Evolutionary conservation across 2,888 invertebrate genomes (phyloP), one percentile per base, ranked within the genome.

Genomic region (Drosophila niveifrons): DNA sequence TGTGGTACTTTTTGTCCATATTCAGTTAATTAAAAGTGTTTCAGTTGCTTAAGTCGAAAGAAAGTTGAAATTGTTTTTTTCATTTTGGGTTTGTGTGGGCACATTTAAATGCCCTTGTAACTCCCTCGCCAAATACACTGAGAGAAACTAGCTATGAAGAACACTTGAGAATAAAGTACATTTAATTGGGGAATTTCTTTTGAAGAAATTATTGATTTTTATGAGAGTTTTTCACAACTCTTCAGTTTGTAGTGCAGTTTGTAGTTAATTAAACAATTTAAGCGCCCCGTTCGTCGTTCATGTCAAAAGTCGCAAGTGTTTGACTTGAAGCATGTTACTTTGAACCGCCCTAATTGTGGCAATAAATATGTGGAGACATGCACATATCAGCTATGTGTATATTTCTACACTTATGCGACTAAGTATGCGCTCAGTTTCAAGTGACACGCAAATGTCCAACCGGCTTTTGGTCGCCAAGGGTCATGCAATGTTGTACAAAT

Each of bases 321-420:
- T 83, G 90, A 89, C 89, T 67, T 74, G 72, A 55, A 68, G 75
- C 78, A 69, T 75, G 72, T 64, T 69, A 69, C 85, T 89, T 72
- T 83, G 90, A 89, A 89, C 90, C 90, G 82, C 90, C 82, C 88
- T 66, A 87, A 87, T 84, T 84, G 82, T 67, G 59, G 57, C 59
- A 65, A 77, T 59, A 63, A 65, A 47, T 47, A 57, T 18, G 46
- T 18, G 29, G 0, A 57, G 11, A 59, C 28, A 69, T 11, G 17
- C 34, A 28, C 34, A 47, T 18, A 55, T 48, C 13, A 28, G 2
- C n/a, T n/a, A n/a, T 47, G 18, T 68, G 7, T 63, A 34, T 71
- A 29, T 13, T 29, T 48, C 29, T 44, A 72, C 31, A 44, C 55
- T 79, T 64, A 69, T 78, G 79, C 68, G 65, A 79, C 53, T 39